phyloP scores from a whole-genome alignment of 2,113 vertebrate genomes.

The Eonycteris spelaea region DNA sequence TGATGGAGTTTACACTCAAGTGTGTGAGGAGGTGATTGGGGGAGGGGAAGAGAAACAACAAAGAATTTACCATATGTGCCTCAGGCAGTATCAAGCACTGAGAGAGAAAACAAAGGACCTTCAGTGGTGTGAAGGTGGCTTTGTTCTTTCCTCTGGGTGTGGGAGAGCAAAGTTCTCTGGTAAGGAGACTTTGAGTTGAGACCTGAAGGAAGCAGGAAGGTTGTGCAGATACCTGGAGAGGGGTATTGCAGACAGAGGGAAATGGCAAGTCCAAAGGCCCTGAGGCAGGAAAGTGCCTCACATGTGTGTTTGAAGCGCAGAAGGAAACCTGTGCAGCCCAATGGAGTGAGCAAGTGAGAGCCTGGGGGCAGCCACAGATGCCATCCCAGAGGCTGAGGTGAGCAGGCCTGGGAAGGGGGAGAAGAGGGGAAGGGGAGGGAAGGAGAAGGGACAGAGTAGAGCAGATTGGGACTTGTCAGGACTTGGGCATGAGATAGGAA shows the following conservation, averaged over 20 bases:
- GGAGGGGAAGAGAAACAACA: neutral
- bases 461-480: neutral
- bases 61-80: neutral
- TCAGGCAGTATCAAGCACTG: neutral
- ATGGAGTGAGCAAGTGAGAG: neutral
- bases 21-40: fast-evolving
- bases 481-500: neutral
- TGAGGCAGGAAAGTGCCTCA: neutral
- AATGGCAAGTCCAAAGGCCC: neutral
- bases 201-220: neutral
- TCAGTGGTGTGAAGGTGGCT: neutral
- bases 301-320: neutral
- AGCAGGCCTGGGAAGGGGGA: neutral
- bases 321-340: neutral
- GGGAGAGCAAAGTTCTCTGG: neutral
- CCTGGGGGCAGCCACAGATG: neutral
- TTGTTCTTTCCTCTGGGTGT: too few relatives aligned
- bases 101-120: neutral
- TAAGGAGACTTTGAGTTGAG: neutral
- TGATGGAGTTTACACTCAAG: neutral
- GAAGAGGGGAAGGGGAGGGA: fast-evolving
- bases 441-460: fast-evolving
- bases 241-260: neutral
- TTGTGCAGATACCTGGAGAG: neutral
- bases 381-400: neutral